These are phyloP conservation scores for Drosophila greeni DNA, from an alignment of 2,888 invertebrate genomes.

Conservation along the genomic window DNA sequence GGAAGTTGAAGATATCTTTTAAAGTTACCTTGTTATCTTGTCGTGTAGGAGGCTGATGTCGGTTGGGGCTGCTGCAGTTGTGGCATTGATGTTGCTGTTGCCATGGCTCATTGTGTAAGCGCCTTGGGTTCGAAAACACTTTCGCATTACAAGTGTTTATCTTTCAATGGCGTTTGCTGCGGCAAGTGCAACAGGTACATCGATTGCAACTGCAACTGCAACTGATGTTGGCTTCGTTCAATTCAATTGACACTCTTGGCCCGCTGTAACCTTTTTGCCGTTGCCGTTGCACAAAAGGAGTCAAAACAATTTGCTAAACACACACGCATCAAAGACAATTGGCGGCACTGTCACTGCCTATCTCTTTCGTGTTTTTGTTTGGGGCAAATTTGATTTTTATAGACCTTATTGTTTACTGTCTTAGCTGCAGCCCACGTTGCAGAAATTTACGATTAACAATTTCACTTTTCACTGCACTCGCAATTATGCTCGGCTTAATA, in stretches of 20 bases:
- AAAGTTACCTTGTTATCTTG: not conserved
- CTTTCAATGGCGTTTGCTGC: constrained; percentile 48
- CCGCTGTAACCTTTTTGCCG: constrained; percentile 60
- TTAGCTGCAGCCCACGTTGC: constrained; percentile 29
- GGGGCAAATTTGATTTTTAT: constrained; percentile 58
- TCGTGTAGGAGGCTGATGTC: not conserved
- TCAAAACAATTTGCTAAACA: constrained; percentile 40
- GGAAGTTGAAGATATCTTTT: no score
- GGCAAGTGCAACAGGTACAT: constrained; percentile 31
- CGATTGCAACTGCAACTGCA: constrained; percentile 21
- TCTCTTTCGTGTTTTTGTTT: constrained; percentile 18
- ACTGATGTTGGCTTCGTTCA: constrained; percentile 45
- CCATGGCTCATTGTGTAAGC: constrained; percentile 59
- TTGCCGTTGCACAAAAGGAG: constrained; percentile 54
- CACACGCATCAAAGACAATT: constrained; percentile 55
- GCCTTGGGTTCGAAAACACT: constrained; percentile 52
- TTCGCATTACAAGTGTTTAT: constrained; percentile 73
- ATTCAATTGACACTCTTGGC: constrained; percentile 71
- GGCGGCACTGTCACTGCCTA: constrained; percentile 43
- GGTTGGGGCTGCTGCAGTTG: constrained; percentile 11
- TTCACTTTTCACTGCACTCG: constrained; percentile 60
- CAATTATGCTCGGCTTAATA: constrained; percentile 42
- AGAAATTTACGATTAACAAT: constrained; percentile 53
- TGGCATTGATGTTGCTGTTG: constrained; percentile 27
- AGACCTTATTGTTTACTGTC: constrained; percentile 37